Percentiles rank a stretch among this genome's conserved stretches.
phyloP scores from a whole-genome alignment of 1,140 invertebrate species.

The Thaumatotibia leucotreta region DNA sequence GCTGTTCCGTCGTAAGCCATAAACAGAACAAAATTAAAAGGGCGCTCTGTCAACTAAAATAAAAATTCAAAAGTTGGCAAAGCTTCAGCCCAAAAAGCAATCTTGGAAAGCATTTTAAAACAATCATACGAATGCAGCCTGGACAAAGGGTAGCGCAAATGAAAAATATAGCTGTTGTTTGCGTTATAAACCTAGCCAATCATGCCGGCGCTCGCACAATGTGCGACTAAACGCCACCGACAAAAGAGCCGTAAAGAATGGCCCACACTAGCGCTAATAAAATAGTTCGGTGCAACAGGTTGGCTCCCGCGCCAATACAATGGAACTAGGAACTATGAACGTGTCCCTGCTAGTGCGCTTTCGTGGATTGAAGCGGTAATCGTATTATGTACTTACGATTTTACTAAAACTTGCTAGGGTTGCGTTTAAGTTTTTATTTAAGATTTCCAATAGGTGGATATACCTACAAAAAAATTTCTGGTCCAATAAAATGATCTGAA shows the following conservation, averaged over 20 bases:
- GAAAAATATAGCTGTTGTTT: slow-evolving; percentile 61
- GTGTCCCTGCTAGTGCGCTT: slow-evolving; percentile 27
- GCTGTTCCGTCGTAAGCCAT: not conserved
- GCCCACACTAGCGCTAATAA: slow-evolving; percentile 69
- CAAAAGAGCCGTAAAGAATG: slow-evolving; percentile 74
- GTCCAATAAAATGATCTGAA: no score
- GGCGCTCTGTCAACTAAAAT: no score
- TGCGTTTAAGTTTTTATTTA: no score
- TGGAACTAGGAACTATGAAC: slow-evolving; percentile 40
- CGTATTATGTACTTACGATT: not conserved
- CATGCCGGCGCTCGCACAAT: slow-evolving; percentile 45
- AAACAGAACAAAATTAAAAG: not conserved
- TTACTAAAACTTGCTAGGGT: not conserved
- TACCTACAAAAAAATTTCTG: no score
- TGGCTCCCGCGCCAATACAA: slow-evolving; percentile 53
- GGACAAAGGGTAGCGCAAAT: slow-evolving; percentile 45
- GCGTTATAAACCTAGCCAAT: slow-evolving; percentile 66
- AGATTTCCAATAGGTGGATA: no score
- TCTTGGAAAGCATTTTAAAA: slow-evolving; percentile 24
- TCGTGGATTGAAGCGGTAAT: not conserved
- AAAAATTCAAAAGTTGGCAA: not conserved
- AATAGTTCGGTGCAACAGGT: slow-evolving; percentile 73
- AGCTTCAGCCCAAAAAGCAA: not conserved
- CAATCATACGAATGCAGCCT: slow-evolving; percentile 34
- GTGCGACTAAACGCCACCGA: slow-evolving; percentile 62